These are phyloP conservation scores for Mya arenaria DNA, from an alignment of 1,140 invertebrate genomes.

Conservation along the genomic window DNA sequence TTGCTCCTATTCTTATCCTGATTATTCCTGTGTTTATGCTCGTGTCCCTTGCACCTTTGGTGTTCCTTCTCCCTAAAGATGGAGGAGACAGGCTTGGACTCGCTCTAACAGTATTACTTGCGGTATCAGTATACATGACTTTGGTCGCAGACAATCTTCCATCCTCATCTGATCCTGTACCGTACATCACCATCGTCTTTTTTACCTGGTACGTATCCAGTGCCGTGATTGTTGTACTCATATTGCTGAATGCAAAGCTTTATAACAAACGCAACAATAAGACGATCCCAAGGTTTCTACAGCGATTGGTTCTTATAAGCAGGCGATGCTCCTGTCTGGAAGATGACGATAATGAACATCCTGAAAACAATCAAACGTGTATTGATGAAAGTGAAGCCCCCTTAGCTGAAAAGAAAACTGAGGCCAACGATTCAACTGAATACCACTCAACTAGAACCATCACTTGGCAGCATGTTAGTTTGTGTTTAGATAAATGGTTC, in stretches of 20 bases:
- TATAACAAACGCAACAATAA: neutral
- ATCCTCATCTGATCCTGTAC: conserved; percentile 6
- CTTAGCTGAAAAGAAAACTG: neutral
- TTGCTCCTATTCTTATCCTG: conserved; percentile 6
- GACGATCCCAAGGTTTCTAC: neutral
- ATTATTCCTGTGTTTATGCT: conserved; percentile 1
- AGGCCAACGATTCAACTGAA: neutral
- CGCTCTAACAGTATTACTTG: conserved; percentile 17
- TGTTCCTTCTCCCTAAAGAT: conserved; percentile 20
- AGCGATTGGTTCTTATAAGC: neutral
- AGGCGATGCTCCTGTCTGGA: neutral
- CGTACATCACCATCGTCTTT: conserved; percentile 16
- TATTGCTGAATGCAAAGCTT: conserved; percentile 6
- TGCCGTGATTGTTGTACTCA: neutral
- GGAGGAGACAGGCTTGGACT: conserved; percentile 25
- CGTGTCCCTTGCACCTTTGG: conserved; percentile 12
- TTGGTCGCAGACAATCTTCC: conserved; percentile 24
- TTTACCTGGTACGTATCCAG: conserved; percentile 27
- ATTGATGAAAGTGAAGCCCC: neutral
- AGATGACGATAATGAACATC: neutral
- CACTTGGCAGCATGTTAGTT: conserved; percentile 25
- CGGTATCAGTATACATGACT: conserved; percentile 41
- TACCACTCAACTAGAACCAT: neutral
- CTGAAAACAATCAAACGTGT: neutral
- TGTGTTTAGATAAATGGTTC: conserved; percentile 11